Conservation (phyloP, 2,797 vertebrate species). For the Scolopax bukidnonensis region DNA sequence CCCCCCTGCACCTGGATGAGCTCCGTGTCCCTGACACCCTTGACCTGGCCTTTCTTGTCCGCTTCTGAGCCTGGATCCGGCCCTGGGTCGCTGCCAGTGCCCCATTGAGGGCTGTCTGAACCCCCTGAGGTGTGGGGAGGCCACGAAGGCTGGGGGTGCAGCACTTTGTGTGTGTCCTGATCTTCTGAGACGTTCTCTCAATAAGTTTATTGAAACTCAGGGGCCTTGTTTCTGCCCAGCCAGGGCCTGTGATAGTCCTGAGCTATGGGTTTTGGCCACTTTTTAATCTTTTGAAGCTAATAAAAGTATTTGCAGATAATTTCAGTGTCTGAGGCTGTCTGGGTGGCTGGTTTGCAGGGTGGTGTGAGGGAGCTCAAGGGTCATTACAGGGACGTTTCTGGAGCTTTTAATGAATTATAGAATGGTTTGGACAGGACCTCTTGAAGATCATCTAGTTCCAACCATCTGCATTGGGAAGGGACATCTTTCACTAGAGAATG, state of each 20-base stretch:
- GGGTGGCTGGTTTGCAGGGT: no score
- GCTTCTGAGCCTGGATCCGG: constrained; percentile 32
- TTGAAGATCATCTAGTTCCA: background rate
- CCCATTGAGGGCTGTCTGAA: background rate
- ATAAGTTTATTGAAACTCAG: background rate
- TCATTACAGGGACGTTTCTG: background rate
- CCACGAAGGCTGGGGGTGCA: rapidly evolving
- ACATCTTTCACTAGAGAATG: no score
- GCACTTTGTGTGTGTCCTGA: rapidly evolving
- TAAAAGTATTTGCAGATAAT: background rate
- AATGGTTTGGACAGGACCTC: background rate
- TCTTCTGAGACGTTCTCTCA: background rate
- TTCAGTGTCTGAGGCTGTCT: background rate
- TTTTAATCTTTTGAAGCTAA: background rate
- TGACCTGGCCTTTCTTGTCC: constrained; percentile 79
- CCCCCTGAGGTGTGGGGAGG: background rate
- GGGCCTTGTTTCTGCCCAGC: background rate
- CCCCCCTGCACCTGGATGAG: constrained; percentile 64
- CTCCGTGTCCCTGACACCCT: constrained; percentile 81
- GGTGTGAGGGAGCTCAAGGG: background rate
- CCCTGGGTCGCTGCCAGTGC: no score
- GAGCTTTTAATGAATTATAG: background rate
- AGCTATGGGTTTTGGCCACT: rapidly evolving
- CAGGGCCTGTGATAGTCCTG: background rate
- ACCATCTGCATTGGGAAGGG: background rate